These are phyloP conservation scores for Hyperoplus immaculatus DNA, from an alignment of 2,797 vertebrate genomes.

Conservation along the genomic window DNA sequence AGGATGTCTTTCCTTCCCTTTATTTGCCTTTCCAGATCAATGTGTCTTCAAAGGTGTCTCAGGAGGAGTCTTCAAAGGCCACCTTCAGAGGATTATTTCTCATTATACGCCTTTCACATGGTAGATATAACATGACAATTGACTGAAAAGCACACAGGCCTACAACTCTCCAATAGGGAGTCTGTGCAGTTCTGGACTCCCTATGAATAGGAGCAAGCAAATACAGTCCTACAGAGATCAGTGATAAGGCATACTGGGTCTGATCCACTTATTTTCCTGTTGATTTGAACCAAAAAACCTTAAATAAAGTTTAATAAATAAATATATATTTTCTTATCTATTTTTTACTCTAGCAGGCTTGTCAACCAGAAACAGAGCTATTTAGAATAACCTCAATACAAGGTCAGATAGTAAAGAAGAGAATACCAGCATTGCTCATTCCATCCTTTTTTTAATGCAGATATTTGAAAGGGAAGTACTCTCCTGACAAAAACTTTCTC, in stretches of 20 bases:
- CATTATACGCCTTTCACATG: slow-evolving; percentile 14
- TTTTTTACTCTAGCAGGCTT: background rate
- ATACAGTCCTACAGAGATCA: slow-evolving; percentile 11
- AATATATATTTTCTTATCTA: background rate
- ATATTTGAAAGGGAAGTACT: background rate
- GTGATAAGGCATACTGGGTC: background rate
- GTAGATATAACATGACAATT: slow-evolving; percentile 49
- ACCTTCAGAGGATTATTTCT: slow-evolving; percentile 30
- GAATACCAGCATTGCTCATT: background rate
- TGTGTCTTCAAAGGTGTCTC: slow-evolving; percentile 24
- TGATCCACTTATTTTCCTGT: slow-evolving; percentile 7
- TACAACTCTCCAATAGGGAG: slow-evolving; percentile 8
- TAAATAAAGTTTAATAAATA: background rate
- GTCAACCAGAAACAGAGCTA: background rate
- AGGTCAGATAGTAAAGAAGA: background rate
- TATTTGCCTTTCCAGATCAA: slow-evolving; percentile 27
- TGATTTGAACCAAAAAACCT: slow-evolving; percentile 7
- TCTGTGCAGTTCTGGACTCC: slow-evolving; percentile 3
- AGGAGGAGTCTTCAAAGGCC: slow-evolving; percentile 37
- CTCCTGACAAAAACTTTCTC: background rate
- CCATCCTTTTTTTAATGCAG: background rate
- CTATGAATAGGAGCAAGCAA: background rate
- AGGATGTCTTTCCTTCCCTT: slow-evolving; percentile 22
- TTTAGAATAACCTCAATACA: background rate
- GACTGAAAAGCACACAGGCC: slow-evolving; percentile 28